Conservation (phyloP, 2,797 vertebrate genomes). For the Pogonophryne albipinna region DNA sequence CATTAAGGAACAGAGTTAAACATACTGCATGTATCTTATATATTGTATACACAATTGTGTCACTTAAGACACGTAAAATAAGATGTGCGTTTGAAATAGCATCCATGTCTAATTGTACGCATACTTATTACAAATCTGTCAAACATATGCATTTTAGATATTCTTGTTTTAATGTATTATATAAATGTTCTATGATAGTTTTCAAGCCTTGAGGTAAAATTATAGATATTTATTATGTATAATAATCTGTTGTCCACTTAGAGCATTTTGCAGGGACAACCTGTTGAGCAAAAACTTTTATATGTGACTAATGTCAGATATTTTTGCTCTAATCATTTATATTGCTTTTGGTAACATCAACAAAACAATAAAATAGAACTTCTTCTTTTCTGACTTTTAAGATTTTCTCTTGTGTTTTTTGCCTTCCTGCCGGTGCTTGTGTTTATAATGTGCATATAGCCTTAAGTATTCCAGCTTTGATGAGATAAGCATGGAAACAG, state of each 20-base stretch:
- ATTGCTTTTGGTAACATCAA: too few relatives aligned
- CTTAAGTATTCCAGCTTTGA: constrained; percentile 13
- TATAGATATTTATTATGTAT: not conserved
- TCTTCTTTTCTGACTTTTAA: not conserved
- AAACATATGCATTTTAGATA: too few relatives aligned
- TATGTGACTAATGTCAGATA: not conserved
- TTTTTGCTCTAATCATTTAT: not conserved
- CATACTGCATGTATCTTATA: not conserved
- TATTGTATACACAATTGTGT: not conserved
- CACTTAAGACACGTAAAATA: not conserved
- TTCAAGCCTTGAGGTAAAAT: not conserved
- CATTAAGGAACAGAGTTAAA: not conserved
- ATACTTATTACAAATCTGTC: too few relatives aligned
- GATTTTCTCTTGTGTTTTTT: constrained; percentile 13
- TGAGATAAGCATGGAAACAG: constrained; percentile 45
- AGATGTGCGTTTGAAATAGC: not conserved
- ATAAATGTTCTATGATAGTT: not conserved
- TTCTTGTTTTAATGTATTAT: too few relatives aligned
- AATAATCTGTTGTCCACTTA: not conserved
- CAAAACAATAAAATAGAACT: not conserved
- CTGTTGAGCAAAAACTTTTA: not conserved
- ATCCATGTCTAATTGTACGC: not conserved
- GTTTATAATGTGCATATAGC: not conserved
- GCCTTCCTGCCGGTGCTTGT: not conserved
- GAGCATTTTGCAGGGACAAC: not conserved